Conservation (phyloP, 2,888 invertebrate genomes). For the Syritta pipiens region DNA sequence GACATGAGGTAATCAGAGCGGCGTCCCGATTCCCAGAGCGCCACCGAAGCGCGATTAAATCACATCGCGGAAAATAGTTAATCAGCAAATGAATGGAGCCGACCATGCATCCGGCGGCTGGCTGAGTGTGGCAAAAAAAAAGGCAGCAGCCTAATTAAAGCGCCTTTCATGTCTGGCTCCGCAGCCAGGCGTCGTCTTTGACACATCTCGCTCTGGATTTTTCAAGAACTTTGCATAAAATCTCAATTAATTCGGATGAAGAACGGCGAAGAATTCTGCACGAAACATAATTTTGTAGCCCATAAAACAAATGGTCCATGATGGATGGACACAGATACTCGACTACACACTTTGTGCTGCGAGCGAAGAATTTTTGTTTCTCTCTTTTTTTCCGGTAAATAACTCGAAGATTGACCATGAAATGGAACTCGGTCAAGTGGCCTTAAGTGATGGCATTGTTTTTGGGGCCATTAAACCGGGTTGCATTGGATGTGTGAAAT, state of each 20-base stretch:
- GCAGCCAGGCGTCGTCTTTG: slow-evolving; percentile 2
- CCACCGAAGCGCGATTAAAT: slow-evolving; percentile 23
- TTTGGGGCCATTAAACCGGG: slow-evolving; percentile 36
- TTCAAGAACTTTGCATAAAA: slow-evolving; percentile 35
- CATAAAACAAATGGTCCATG: slow-evolving; percentile 62
- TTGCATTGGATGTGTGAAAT: background rate
- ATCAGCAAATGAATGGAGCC: slow-evolving; percentile 24
- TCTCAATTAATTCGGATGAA: slow-evolving; percentile 41
- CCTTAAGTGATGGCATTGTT: slow-evolving; percentile 14
- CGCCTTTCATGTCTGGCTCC: slow-evolving; percentile 18
- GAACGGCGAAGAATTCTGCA: slow-evolving; percentile 8
- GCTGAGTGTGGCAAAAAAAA: background rate
- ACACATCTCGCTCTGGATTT: slow-evolving; percentile 28
- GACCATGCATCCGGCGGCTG: background rate
- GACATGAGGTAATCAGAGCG: slow-evolving; percentile 51
- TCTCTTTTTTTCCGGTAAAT: slow-evolving; percentile 48
- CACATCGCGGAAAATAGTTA: slow-evolving; percentile 46
- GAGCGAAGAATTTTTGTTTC: slow-evolving; percentile 10
- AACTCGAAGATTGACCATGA: slow-evolving; percentile 58
- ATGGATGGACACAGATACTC: slow-evolving; percentile 18
- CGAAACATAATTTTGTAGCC: slow-evolving; percentile 42
- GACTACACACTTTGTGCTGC: slow-evolving; percentile 21
- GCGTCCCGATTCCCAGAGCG: too few species aligned
- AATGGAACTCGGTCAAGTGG: slow-evolving; percentile 63
- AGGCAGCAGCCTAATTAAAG: slow-evolving; percentile 28